These are phyloP conservation scores for Chlorodrepanis virens DNA, from an alignment of 2,113 vertebrate species.

Conservation along the genomic window DNA sequence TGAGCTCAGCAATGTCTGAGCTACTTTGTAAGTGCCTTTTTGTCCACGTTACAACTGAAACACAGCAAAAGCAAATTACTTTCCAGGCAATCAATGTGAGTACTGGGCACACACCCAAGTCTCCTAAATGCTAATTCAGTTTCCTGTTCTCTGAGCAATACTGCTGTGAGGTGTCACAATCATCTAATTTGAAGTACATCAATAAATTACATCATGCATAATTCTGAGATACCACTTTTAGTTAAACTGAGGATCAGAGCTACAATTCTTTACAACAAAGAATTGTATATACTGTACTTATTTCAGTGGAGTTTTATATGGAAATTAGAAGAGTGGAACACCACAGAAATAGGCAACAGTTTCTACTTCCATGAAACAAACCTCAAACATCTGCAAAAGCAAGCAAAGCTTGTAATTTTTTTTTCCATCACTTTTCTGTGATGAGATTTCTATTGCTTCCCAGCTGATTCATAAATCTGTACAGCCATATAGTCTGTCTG, in stretches of 20 bases:
- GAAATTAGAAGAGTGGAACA: background rate
- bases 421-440: background rate
- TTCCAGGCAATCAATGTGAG: background rate
- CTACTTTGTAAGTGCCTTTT: constrained; percentile 1
- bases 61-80: background rate
- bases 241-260: background rate
- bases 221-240: background rate
- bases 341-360: background rate
- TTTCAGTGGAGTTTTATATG: background rate
- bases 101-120: background rate
- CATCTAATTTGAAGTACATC: background rate
- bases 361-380: background rate
- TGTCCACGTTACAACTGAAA: background rate
- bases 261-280: background rate
- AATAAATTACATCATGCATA: background rate
- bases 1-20: background rate
- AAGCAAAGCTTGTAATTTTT: background rate
- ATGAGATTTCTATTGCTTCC: background rate
- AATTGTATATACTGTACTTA: background rate
- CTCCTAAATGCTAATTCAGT: background rate
- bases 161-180: background rate
- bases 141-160: background rate
- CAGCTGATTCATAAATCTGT: background rate
- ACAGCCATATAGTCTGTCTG: background rate
- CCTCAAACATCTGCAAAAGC: background rate